phyloP scores from a whole-genome alignment of 2,888 invertebrate species.

The Agrotis clavis region DNA sequence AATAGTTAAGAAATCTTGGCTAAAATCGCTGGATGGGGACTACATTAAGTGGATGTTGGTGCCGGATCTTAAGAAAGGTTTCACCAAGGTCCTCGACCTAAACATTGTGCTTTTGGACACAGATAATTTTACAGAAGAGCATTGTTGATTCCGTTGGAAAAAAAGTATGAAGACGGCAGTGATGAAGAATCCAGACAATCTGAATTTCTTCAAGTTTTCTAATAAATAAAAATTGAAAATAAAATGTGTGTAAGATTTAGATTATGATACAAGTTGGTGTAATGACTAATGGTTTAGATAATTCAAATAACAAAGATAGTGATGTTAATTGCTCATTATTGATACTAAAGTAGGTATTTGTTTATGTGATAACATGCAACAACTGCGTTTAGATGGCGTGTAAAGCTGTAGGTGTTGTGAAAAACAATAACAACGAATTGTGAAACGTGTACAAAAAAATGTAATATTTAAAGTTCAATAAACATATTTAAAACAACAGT shows the following conservation, averaged over 20 bases:
- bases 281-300: constrained; percentile 77
- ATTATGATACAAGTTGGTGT: constrained; percentile 82
- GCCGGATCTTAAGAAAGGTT: constrained; percentile 70
- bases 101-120: constrained; percentile 81
- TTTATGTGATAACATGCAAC: constrained; percentile 74
- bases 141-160: constrained; percentile 71
- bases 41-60: constrained; percentile 74
- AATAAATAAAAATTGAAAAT: constrained; percentile 85
- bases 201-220: constrained; percentile 78
- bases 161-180: constrained; percentile 72
- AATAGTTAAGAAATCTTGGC: constrained; percentile 73
- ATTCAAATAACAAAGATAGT: constrained; percentile 75
- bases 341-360: constrained; percentile 70
- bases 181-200: constrained; percentile 71
- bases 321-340: constrained; percentile 68
- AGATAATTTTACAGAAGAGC: constrained; percentile 79
- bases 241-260: constrained; percentile 84
- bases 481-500: too few relatives aligned
- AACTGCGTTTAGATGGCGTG: constrained; percentile 82
- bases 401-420: constrained; percentile 77
- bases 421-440: constrained; percentile 68
- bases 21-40: constrained; percentile 71
- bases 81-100: constrained; percentile 71
- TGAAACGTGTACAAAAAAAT: too few relatives aligned
- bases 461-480: too few relatives aligned